phyloP scores from a whole-genome alignment of 1,140 invertebrate species.

The Drosophila sturtevanti region DNA sequence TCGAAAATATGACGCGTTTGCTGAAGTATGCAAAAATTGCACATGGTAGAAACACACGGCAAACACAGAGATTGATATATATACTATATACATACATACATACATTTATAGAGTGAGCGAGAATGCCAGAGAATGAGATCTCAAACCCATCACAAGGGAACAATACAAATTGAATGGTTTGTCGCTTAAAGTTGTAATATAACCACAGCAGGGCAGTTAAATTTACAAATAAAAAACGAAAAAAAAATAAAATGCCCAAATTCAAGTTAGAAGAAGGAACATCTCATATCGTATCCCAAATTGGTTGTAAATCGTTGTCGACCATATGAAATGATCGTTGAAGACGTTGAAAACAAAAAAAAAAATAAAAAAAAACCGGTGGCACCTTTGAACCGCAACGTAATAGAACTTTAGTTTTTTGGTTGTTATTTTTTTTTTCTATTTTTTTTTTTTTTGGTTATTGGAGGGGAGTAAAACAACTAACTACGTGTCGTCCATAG shows the following conservation, averaged over 20 bases:
- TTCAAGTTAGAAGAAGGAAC: too few relatives aligned
- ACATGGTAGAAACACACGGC: constrained; percentile 65
- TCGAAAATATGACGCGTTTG: constrained; percentile 81
- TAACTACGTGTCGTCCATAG: constrained; percentile 46
- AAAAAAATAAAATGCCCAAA: neutral
- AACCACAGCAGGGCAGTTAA: too few relatives aligned
- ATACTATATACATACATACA: neutral
- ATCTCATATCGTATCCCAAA: neutral
- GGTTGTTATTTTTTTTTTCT: too few relatives aligned
- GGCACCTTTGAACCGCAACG: constrained; percentile 62
- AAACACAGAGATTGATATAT: neutral
- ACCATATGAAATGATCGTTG: constrained; percentile 58
- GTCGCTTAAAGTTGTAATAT: constrained; percentile 58
- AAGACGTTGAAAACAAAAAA: constrained; percentile 15
- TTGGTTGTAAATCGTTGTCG: neutral
- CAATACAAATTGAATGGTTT: constrained; percentile 61
- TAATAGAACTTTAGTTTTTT: constrained; percentile 8
- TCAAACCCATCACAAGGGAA: constrained; percentile 46
- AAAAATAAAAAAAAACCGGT: constrained; percentile 39
- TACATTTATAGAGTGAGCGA: neutral
- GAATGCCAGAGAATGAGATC: constrained; percentile 26
- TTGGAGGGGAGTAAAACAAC: too few relatives aligned
- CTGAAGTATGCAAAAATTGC: constrained; percentile 81
- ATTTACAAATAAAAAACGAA: neutral
- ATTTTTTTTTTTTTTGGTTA: neutral